A percentile compares a stretch with the other conserved stretches of the same genome.
Conservation (phyloP, 2,888 invertebrate species). For the Lasioglossum morio region DNA sequence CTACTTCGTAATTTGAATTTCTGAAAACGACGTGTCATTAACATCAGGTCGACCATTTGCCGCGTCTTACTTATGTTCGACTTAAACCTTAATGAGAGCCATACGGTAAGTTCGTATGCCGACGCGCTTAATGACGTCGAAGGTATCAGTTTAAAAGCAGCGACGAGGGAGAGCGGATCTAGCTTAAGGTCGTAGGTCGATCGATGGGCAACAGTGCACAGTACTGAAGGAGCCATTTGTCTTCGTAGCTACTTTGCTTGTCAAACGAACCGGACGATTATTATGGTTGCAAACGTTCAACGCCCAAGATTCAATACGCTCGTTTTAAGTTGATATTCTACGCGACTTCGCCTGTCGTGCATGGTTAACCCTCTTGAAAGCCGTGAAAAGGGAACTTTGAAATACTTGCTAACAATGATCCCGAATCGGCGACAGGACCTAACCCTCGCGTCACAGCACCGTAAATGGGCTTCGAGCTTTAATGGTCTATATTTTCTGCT, state of each 20-base stretch:
- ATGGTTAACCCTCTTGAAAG: constrained; percentile 34
- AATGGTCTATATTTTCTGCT: background rate
- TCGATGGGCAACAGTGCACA: constrained; percentile 57
- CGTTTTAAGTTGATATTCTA: constrained; percentile 71
- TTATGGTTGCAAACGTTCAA: constrained; percentile 60
- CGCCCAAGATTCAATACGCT: constrained; percentile 70
- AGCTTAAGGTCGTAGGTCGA: constrained; percentile 58
- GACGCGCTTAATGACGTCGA: constrained; percentile 72
- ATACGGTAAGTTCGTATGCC: constrained; percentile 54
- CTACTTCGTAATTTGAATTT: constrained; percentile 63
- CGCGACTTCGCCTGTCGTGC: constrained; percentile 41
- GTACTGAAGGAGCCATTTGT: constrained; percentile 74
- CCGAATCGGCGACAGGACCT: background rate
- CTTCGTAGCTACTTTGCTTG: constrained; percentile 78
- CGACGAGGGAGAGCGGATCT: constrained; percentile 23
- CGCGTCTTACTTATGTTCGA: constrained; percentile 68
- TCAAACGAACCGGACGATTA: constrained; percentile 73
- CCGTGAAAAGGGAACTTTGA: constrained; percentile 16
- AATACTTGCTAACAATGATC: constrained; percentile 27
- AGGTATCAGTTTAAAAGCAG: constrained; percentile 67
- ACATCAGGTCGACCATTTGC: constrained; percentile 58
- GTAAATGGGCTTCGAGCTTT: background rate
- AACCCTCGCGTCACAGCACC: background rate
- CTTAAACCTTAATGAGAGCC: constrained; percentile 73
- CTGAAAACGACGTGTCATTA: constrained; percentile 63